A percentile compares a stretch with the other conserved stretches of the same genome.
These are phyloP conservation scores for Nasonovia ribisnigri DNA, from an alignment of 2,888 invertebrate species.

Conservation along the genomic window DNA sequence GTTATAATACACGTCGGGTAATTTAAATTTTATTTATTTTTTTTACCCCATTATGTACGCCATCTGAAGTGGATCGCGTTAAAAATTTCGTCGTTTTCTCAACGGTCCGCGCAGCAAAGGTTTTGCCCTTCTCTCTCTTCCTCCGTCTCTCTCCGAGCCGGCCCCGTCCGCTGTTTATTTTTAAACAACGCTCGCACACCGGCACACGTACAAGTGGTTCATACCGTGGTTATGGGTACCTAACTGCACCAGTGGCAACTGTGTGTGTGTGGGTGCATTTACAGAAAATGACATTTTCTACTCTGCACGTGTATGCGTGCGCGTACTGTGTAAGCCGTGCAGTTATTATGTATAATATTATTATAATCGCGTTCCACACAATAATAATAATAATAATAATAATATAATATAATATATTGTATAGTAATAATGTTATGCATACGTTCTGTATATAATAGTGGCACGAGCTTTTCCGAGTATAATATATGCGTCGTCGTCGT, in stretches of 20 bases:
- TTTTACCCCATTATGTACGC: slow-evolving; percentile 38
- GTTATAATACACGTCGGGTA: slow-evolving; percentile 51
- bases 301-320: not conserved
- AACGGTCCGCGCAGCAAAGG: slow-evolving; percentile 20
- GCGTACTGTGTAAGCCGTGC: not conserved
- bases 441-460: not conserved
- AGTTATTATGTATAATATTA: not conserved
- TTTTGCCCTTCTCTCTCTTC: not conserved
- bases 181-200: slow-evolving; percentile 21
- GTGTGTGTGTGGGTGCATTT: not conserved
- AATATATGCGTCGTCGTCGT: not conserved
- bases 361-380: not conserved
- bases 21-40: slow-evolving; percentile 52
- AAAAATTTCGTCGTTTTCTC: slow-evolving; percentile 57
- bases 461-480: not conserved
- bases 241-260: not conserved
- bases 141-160: too few relatives aligned
- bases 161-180: not conserved
- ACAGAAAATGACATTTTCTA: slow-evolving; percentile 22
- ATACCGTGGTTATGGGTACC: not conserved
- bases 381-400: not conserved
- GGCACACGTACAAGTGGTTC: slow-evolving; percentile 3
- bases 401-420: not conserved
- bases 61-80: slow-evolving; percentile 60
- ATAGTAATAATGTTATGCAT: not conserved